phyloP scores from a whole-genome alignment of 2,797 vertebrate species.

The Ibycter americanus region DNA sequence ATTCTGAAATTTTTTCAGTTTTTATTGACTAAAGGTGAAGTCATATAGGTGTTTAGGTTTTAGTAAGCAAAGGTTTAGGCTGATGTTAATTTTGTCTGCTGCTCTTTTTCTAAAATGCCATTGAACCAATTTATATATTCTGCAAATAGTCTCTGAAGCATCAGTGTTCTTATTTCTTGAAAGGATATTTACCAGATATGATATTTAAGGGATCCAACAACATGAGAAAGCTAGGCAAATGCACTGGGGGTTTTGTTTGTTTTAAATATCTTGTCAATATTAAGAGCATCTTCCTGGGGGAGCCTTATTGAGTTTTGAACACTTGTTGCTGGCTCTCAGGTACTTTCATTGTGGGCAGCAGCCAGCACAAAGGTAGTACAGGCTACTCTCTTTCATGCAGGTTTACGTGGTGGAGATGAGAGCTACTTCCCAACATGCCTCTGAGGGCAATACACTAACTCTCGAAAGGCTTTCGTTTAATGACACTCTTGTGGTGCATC shows the following conservation, averaged over 20 bases:
- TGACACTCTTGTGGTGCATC: accelerated
- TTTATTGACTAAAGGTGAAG: not conserved
- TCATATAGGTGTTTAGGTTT: not conserved
- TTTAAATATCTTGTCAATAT: accelerated
- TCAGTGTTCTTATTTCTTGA: not conserved
- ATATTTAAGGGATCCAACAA: not conserved
- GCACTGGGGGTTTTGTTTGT: not conserved
- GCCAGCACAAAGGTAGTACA: not conserved
- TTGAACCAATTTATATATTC: not conserved
- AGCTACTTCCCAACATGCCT: not conserved
- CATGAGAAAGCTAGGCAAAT: not conserved
- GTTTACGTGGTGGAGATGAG: not conserved
- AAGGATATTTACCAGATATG: not conserved
- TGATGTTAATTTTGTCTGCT: not conserved
- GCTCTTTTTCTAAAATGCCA: not conserved
- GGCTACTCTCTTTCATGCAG: not conserved
- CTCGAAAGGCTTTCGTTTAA: not conserved
- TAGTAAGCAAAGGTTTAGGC: not conserved
- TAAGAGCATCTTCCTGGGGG: not conserved
- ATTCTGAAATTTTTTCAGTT: not conserved
- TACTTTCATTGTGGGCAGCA: not conserved
- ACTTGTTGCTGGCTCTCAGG: not conserved
- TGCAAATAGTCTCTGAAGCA: not conserved
- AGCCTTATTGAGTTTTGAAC: not conserved
- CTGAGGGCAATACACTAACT: not conserved